These are phyloP conservation scores for Coregonus suidteri DNA, from an alignment of 2,797 vertebrate genomes.

Conservation along the genomic window DNA sequence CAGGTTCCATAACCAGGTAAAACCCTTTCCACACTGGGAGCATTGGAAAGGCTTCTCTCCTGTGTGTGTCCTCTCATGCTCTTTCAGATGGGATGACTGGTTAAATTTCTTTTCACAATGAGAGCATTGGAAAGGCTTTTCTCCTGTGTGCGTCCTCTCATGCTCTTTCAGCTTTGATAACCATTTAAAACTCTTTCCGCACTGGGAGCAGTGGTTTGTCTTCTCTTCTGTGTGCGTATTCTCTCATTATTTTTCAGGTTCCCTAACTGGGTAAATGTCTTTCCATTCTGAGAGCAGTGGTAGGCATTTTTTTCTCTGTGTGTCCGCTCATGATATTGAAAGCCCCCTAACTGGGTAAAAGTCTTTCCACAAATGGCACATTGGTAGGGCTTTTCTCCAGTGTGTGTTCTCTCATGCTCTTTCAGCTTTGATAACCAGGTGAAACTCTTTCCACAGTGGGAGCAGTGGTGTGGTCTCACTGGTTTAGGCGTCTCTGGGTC, in stretches of 20 bases:
- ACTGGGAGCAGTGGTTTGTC: background rate
- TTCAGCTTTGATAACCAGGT: background rate
- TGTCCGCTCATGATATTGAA: background rate
- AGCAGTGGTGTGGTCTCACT: background rate
- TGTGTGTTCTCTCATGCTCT: background rate
- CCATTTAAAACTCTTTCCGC: background rate
- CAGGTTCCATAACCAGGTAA: background rate
- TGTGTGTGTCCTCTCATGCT: background rate
- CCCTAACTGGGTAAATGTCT: background rate
- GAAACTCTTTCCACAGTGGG: background rate
- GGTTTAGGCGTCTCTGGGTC: background rate
- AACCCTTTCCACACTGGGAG: background rate
- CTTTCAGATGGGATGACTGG: background rate
- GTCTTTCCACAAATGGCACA: background rate
- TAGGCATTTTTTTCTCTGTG: background rate
- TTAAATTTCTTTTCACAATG: background rate
- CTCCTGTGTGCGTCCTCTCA: background rate
- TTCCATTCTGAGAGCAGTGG: background rate
- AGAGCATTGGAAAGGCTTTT: background rate
- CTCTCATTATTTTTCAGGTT: background rate
- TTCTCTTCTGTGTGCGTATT: background rate
- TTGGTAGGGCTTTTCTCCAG: background rate
- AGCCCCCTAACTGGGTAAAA: background rate
- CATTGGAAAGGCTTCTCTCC: background rate
- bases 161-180: background rate